phyloP scores from a whole-genome alignment of 2,797 vertebrate genomes.

The Danio albolineatus region DNA sequence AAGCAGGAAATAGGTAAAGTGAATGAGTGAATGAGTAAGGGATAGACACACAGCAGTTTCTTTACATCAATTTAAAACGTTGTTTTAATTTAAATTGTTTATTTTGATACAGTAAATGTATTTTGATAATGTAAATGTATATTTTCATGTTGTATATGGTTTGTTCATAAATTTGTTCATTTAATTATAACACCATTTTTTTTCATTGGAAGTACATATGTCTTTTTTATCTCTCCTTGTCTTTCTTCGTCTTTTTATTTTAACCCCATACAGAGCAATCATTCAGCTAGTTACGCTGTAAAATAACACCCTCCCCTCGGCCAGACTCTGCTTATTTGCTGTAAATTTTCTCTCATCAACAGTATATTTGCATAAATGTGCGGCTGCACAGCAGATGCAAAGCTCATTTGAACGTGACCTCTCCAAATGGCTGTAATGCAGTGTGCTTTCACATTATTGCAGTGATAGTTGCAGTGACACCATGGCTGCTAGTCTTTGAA shows the following conservation, averaged over 20 bases:
- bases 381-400: slow-evolving; percentile 17
- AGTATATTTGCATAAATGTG: slow-evolving; percentile 45
- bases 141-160: too few species aligned
- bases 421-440: slow-evolving; percentile 59
- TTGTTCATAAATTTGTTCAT: too few species aligned
- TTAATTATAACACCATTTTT: too few species aligned
- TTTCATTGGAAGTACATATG: neutral
- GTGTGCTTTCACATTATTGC: slow-evolving; percentile 60
- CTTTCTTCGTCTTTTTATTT: slow-evolving; percentile 11
- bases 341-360: slow-evolving; percentile 44
- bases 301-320: slow-evolving; percentile 41
- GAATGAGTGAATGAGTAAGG: too few species aligned
- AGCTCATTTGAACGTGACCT: slow-evolving; percentile 68
- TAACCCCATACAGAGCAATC: slow-evolving; percentile 12
- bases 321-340: slow-evolving; percentile 42
- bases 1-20: too few species aligned
- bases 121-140: too few species aligned
- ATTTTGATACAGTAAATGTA: too few species aligned
- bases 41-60: too few species aligned
- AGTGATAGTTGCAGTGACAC: slow-evolving; percentile 66
- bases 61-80: too few species aligned
- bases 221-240: slow-evolving; percentile 5
- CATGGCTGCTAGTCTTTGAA: slow-evolving; percentile 62
- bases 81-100: too few species aligned
- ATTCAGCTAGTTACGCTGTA: slow-evolving; percentile 43